Base-by-base conservation (phyloP, 2,113 vertebrate species). In the Antigone vipio region DNA sequence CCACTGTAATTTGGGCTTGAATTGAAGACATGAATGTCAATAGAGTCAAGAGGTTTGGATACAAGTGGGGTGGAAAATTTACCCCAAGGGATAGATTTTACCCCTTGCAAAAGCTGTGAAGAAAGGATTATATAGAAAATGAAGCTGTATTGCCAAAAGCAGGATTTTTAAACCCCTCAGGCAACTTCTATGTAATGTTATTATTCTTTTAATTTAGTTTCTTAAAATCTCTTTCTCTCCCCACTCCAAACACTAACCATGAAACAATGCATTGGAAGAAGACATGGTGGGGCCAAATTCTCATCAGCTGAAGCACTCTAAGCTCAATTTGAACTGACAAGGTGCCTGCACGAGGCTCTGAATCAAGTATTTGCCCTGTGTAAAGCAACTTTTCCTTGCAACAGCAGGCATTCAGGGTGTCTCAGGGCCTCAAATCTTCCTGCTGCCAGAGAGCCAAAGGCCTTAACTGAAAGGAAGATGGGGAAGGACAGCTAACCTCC, bases 11-110 rank as follows among this genome's bases (percentile, higher is more conserved):
- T 97, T 96, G 82, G 88, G 53, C 55, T 90, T 94, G 78, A 96
- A 95, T 89, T 60, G 93, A 93, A 92, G 92, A 94, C 88, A 93
- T 83, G 95, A 96, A 93, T 90, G 90, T 85, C 95, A 94, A 90
- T 94, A 88, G 58, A 95, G 88, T 94, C 78, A 85, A 92, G 92
- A 95, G 82, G 85, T 90, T 93, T 95, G 85, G 71, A 88, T 95
- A 94, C 62, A 93, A 96, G 75, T 38, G n/a, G 92, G 96, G 72
- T 97, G 93, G 90, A 97, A 96, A 94, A 96, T 94, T 69, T 77
- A 87, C 82, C 85, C 85, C 4, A 11, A 47, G 2, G 92, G 83
- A 94, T 13, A 83, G 88, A 96, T 95, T 96, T 95, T 96, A 94
- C 95, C 92, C 74, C 93, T 95, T 73, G 67, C 24, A 90, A 90